phyloP scores from a whole-genome alignment of 1,140 invertebrate species.

The Elymnias hypermnestra region DNA sequence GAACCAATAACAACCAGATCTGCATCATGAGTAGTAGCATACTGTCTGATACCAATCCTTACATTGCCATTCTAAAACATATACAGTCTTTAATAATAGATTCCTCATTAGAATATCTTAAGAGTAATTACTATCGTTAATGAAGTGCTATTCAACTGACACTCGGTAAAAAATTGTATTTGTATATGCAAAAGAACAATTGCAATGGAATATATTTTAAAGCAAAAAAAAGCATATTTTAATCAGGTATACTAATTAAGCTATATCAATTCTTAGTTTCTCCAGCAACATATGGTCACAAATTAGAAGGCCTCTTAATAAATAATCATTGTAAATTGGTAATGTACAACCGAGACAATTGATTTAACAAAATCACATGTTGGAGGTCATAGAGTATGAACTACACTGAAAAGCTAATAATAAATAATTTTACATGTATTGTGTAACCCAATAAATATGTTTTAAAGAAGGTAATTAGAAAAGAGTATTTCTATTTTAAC shows the following conservation, averaged over 20 bases:
- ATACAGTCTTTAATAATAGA: background rate
- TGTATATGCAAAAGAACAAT: background rate
- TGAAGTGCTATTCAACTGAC: too few relatives aligned
- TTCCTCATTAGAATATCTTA: too few relatives aligned
- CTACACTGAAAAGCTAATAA: background rate
- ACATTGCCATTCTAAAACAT: slow-evolving; percentile 46
- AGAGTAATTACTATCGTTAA: too few relatives aligned
- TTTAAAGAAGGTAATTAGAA: background rate
- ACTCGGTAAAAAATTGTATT: too few relatives aligned
- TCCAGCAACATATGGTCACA: too few relatives aligned
- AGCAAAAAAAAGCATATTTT: background rate
- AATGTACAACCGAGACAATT: background rate
- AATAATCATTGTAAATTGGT: background rate
- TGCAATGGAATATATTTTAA: too few relatives aligned
- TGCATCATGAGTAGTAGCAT: slow-evolving; percentile 85
- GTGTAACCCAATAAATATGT: background rate
- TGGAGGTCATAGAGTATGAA: slow-evolving; percentile 53
- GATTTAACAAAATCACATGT: slow-evolving; percentile 49
- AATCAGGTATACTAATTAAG: background rate
- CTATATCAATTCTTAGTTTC: too few relatives aligned
- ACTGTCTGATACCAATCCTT: slow-evolving; percentile 72
- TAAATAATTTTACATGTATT: background rate
- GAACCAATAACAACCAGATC: slow-evolving; percentile 99
- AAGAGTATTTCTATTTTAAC: background rate
- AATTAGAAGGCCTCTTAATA: too few relatives aligned